Percentiles rank a stretch among this genome's conserved stretches.
These are phyloP conservation scores for Heteromurus nitidus DNA, from an alignment of 2,888 invertebrate genomes.

Conservation along the genomic window DNA sequence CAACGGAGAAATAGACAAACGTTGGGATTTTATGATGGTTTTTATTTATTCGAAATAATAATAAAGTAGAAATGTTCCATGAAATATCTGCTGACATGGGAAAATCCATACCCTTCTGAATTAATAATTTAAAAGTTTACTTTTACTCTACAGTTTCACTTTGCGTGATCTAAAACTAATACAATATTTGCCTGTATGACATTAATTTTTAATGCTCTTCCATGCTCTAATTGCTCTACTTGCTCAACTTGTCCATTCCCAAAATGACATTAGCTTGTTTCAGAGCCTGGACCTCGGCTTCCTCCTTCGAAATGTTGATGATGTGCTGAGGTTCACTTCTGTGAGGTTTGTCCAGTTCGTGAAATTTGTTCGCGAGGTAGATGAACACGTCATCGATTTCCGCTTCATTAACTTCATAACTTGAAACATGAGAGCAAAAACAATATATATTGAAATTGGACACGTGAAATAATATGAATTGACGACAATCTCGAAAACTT, in stretches of 20 bases:
- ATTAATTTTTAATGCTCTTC: background rate
- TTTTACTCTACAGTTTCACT: background rate
- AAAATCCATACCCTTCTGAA: too few relatives aligned
- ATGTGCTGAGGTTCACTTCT: conserved; percentile 12
- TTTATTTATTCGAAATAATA: too few relatives aligned
- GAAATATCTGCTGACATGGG: background rate
- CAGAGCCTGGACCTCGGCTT: conserved; percentile 24
- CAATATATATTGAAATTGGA: background rate
- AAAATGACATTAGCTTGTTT: background rate
- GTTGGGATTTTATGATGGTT: too few relatives aligned
- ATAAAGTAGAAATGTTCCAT: too few relatives aligned
- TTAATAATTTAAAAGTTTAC: background rate
- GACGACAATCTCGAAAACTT: background rate
- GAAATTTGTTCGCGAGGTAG: conserved; percentile 64
- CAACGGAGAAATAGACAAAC: too few relatives aligned
- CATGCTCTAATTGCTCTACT: background rate
- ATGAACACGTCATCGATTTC: conserved; percentile 69
- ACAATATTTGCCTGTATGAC: background rate
- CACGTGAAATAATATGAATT: background rate
- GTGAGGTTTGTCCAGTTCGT: conserved; percentile 63
- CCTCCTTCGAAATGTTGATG: conserved; percentile 20
- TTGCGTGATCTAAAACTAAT: background rate
- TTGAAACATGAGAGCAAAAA: conserved; percentile 12
- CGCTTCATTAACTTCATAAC: conserved; percentile 66
- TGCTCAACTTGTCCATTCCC: background rate